phyloP scores from a whole-genome alignment of 2,888 invertebrate genomes.

The Timema cristinae region DNA sequence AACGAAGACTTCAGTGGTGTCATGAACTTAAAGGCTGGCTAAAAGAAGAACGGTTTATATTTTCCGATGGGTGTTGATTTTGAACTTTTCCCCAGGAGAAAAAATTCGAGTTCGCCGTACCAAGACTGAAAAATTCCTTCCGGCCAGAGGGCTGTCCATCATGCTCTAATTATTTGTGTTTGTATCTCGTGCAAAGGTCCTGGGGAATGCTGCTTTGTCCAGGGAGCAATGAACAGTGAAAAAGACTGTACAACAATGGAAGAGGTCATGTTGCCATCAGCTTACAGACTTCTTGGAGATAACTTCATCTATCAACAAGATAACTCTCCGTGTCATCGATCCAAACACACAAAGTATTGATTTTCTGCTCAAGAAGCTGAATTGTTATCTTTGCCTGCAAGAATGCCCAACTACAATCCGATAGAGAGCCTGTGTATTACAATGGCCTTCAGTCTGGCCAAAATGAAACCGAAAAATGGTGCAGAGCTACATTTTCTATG shows the following conservation, averaged over 20 bases:
- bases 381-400: background rate
- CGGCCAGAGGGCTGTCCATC: background rate
- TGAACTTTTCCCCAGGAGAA: background rate
- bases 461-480: background rate
- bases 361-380: background rate
- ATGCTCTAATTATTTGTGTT: constrained; percentile 12
- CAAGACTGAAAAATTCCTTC: constrained; percentile 6
- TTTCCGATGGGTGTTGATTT: background rate
- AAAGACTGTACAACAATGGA: background rate
- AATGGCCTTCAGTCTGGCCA: background rate
- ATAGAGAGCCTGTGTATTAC: constrained; percentile 4
- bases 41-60: constrained; percentile 5
- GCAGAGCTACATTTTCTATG: background rate
- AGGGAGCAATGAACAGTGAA: constrained; percentile 2
- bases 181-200: background rate
- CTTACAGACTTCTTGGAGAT: background rate
- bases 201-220: background rate
- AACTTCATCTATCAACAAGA: constrained; percentile 5
- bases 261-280: no score
- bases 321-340: constrained; percentile 1
- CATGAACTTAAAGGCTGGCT: background rate
- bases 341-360: constrained; percentile 4
- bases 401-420: background rate
- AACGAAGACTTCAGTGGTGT: no score
- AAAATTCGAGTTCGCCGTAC: constrained; percentile 3